Percentiles rank a stretch among this genome's conserved stretches.
These are phyloP conservation scores for Drosophila flavopinicola DNA, from an alignment of 2,888 invertebrate species.

Conservation along the genomic window DNA sequence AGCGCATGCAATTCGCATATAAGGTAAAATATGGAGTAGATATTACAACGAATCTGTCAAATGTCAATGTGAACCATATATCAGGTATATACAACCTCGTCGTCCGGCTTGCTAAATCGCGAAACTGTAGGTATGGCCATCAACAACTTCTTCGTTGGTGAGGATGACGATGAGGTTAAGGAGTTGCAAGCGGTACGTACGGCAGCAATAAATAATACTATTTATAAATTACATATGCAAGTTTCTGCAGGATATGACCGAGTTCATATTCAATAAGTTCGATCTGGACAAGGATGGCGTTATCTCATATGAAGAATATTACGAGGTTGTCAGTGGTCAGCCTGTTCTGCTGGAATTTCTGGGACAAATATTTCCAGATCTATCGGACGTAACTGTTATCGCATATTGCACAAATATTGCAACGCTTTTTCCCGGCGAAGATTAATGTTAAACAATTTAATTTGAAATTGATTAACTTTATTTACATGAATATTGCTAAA, in stretches of 20 bases:
- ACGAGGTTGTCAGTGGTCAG: constrained; percentile 87
- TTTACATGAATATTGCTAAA: constrained; percentile 6
- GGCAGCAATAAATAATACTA: too few relatives aligned
- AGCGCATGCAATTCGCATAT: constrained; percentile 89
- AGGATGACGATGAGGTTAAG: constrained; percentile 90
- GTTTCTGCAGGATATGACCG: constrained; percentile 88
- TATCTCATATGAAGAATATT: constrained; percentile 87
- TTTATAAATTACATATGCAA: neutral
- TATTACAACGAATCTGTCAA: neutral
- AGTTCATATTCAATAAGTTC: constrained; percentile 89
- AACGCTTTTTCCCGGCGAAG: constrained; percentile 32
- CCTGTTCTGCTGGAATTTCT: constrained; percentile 89
- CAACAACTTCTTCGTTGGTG: constrained; percentile 84
- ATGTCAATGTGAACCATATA: neutral
- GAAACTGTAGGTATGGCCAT: constrained; percentile 88
- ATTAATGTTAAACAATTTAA: constrained; percentile 1
- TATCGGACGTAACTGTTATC: constrained; percentile 78
- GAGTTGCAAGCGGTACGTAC: constrained; percentile 84
- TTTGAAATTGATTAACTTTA: neutral
- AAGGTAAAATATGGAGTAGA: constrained; percentile 83
- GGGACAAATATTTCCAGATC: constrained; percentile 89
- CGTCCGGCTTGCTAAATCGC: constrained; percentile 88
- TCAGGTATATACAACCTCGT: constrained; percentile 87
- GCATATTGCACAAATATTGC: constrained; percentile 78
- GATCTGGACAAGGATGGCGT: constrained; percentile 90